A percentile compares a stretch with the other conserved stretches of the same genome.
These are phyloP conservation scores for Tipula confusa DNA, from an alignment of 2,888 invertebrate genomes.

Conservation along the genomic window DNA sequence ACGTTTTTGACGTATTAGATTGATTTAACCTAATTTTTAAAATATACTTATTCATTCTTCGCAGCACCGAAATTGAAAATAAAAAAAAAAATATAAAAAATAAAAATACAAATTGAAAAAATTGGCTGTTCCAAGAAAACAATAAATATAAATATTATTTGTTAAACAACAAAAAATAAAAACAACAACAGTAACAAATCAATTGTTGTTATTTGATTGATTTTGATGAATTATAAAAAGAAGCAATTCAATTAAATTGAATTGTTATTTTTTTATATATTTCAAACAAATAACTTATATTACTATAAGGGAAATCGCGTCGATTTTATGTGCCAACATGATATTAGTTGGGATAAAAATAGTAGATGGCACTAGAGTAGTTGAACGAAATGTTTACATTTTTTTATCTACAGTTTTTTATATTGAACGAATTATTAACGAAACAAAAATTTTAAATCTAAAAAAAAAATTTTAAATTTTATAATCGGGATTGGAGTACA, in stretches of 20 bases:
- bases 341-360: too few species aligned
- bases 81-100: too few species aligned
- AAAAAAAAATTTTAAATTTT: too few species aligned
- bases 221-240: neutral
- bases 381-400: too few species aligned
- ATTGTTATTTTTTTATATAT: neutral
- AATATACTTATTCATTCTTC: neutral
- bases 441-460: neutral
- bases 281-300: too few species aligned
- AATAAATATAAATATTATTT: neutral
- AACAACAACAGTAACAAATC: neutral
- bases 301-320: too few species aligned
- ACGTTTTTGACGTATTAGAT: neutral
- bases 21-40: constrained; percentile 7
- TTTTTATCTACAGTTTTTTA: too few species aligned
- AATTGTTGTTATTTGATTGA: neutral
- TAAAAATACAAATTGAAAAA: neutral
- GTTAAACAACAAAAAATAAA: neutral
- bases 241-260: neutral
- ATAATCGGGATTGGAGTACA: too few species aligned
- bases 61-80: neutral
- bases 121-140: neutral
- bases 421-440: too few species aligned
- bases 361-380: too few species aligned
- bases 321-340: too few species aligned